phyloP scores from a whole-genome alignment of 2,113 vertebrate genomes.

The Malurus alboscapulatus region DNA sequence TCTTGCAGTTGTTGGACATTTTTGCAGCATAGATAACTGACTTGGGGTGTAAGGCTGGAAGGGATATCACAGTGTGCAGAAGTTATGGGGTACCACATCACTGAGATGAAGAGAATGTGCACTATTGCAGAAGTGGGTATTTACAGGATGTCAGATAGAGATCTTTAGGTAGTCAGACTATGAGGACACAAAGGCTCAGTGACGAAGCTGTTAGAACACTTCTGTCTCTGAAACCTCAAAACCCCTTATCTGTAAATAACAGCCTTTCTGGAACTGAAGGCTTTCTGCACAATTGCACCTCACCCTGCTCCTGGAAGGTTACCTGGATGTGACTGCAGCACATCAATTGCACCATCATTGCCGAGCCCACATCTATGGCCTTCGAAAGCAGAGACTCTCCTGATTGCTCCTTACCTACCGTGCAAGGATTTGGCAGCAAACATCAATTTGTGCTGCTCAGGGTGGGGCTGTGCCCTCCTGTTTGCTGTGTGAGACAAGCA shows the following conservation, averaged over 20 bases:
- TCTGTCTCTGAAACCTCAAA: not conserved
- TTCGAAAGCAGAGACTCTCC: not conserved
- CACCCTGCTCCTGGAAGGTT: not conserved
- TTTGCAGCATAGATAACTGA: not conserved
- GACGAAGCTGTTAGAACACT: not conserved
- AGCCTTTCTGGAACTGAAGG: not conserved
- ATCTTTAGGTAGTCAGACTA: not conserved
- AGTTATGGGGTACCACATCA: fast-evolving
- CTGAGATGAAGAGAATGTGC: not conserved
- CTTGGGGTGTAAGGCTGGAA: not conserved
- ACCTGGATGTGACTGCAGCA: not conserved
- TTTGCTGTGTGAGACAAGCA: not conserved
- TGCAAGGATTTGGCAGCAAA: not conserved
- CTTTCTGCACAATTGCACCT: not conserved
- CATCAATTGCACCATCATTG: not conserved
- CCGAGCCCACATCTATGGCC: not conserved
- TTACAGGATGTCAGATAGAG: not conserved
- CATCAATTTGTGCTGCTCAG: not conserved
- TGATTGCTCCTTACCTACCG: not conserved
- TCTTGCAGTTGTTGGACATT: not conserved
- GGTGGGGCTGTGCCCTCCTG: not conserved
- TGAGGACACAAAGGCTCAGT: not conserved
- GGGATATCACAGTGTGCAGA: not conserved
- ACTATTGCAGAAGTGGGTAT: not conserved
- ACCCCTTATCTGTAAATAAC: not conserved